Conservation (phyloP, 2,888 invertebrate genomes). For the Deilephila elpenor region DNA sequence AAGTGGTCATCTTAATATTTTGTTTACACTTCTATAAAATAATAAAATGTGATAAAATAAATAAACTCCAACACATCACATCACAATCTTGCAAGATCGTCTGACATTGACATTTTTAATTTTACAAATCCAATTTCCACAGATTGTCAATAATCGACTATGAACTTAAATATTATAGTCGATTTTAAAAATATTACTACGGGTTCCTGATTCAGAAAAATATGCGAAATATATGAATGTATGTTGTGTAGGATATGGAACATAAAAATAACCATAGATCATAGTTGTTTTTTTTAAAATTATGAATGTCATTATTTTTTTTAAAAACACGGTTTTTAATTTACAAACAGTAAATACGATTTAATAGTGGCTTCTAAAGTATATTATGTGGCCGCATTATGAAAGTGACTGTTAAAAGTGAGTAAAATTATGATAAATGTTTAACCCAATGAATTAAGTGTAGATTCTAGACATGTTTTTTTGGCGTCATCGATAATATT, state of each 20-base stretch:
- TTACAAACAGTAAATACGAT: background rate
- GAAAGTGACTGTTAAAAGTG: conserved; percentile 87
- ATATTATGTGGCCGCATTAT: conserved; percentile 58
- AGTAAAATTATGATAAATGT: conserved; percentile 48
- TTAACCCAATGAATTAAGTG: background rate
- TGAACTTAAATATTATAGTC: background rate
- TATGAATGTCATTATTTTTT: background rate
- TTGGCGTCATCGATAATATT: conserved; percentile 34
- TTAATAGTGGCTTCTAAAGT: too few species aligned
- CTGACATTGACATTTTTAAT: conserved; percentile 18
- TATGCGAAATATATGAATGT: too few species aligned
- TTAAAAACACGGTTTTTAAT: background rate
- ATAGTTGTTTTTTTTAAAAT: too few species aligned
- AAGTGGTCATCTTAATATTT: conserved; percentile 65
- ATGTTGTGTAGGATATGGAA: too few species aligned
- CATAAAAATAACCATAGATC: too few species aligned
- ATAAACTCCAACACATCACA: conserved; percentile 71
- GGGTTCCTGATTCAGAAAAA: too few species aligned
- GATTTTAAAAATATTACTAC: background rate
- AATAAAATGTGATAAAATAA: conserved; percentile 48
- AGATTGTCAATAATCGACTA: background rate
- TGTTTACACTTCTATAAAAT: conserved; percentile 38
- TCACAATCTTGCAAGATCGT: conserved; percentile 5
- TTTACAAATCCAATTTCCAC: background rate
- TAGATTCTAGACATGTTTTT: background rate